Conservation (phyloP, 2,113 vertebrate species). For the Arizona elegans region DNA sequence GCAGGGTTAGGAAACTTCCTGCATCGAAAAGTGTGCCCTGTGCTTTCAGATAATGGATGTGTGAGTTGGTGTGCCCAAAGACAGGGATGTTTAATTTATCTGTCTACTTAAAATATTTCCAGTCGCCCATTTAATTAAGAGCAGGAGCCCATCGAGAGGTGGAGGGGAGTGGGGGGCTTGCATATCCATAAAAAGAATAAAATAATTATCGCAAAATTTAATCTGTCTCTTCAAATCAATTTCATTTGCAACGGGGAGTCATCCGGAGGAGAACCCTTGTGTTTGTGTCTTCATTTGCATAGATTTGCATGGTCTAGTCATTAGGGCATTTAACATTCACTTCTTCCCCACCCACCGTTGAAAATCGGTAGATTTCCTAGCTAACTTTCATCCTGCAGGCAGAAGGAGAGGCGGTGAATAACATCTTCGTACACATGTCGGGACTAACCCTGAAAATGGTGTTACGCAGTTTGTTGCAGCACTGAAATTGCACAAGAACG, state of each 20-base stretch:
- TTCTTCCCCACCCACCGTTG: not conserved
- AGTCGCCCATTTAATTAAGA: not conserved
- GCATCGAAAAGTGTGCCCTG: not conserved
- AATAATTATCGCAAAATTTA: not conserved
- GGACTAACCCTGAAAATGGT: not conserved
- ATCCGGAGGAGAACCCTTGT: no score
- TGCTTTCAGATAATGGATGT: not conserved
- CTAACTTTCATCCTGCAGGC: not conserved
- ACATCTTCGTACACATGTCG: not conserved
- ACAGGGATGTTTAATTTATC: not conserved
- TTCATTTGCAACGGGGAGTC: not conserved
- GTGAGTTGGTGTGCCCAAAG: not conserved
- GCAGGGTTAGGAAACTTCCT: not conserved
- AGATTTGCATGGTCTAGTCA: not conserved
- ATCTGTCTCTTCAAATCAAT: not conserved
- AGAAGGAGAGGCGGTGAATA: not conserved
- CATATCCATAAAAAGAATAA: not conserved
- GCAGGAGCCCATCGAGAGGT: not conserved
- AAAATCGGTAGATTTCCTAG: not conserved
- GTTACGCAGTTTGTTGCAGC: not conserved
- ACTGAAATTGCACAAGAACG: not conserved
- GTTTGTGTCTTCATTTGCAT: not conserved
- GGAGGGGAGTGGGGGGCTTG: rapidly evolving
- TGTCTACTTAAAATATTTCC: not conserved
- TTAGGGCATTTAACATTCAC: not conserved